These are phyloP conservation scores for Xerus inauris DNA, from an alignment of 2,113 vertebrate species.

Conservation along the genomic window DNA sequence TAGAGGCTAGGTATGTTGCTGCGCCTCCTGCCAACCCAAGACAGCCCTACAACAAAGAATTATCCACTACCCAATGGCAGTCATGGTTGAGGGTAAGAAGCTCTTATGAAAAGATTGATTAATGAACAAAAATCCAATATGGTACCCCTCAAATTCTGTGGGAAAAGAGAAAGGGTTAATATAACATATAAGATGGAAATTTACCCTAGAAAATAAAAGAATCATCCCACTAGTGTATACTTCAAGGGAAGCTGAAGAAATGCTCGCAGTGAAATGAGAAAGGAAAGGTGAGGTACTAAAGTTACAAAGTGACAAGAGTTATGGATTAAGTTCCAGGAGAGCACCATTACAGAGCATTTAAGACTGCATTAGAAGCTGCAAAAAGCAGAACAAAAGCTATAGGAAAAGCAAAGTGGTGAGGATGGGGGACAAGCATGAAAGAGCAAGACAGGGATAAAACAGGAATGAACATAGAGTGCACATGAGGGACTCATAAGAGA, in stretches of 20 bases:
- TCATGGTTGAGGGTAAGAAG: background rate
- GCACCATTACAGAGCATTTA: background rate
- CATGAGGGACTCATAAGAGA: background rate
- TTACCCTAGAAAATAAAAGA: background rate
- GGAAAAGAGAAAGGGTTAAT: background rate
- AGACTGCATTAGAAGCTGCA: background rate
- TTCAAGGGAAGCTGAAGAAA: background rate
- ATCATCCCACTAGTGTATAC: background rate
- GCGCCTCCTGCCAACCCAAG: background rate
- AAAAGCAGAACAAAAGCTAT: background rate
- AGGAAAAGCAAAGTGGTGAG: background rate
- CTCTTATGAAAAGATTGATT: background rate
- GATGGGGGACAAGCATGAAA: background rate
- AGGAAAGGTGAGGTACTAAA: background rate
- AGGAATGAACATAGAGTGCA: background rate
- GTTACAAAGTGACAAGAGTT: background rate
- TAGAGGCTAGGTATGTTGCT: background rate
- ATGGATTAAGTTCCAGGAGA: background rate
- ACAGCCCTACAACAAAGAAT: background rate
- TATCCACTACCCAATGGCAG: background rate
- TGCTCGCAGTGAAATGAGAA: background rate
- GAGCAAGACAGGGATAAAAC: background rate
- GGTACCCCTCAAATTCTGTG: background rate
- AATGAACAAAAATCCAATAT: background rate
- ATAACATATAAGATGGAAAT: background rate